Evolutionary conservation across 2,888 invertebrate genomes (phyloP).

Genomic region (Scaptomyza tumidula): DNA sequence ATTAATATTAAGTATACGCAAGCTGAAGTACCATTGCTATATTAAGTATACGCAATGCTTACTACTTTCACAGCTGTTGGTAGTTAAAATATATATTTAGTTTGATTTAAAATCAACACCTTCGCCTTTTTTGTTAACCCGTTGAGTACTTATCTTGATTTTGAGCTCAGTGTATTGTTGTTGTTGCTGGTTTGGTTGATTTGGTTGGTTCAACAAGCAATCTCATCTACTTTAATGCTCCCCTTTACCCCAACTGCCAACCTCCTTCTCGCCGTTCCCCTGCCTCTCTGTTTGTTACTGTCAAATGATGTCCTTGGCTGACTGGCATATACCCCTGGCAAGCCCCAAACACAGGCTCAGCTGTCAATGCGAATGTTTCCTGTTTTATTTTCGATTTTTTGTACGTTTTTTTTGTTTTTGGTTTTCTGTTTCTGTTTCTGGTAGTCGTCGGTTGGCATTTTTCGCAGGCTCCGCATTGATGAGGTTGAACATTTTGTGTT

Average conservation of each 20-base stretch:
- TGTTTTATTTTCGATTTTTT: conserved; percentile 3
- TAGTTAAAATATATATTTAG: neutral
- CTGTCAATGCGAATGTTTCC: conserved; percentile 51
- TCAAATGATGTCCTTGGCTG: conserved; percentile 38
- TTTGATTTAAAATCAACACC: neutral
- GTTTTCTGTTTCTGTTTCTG: neutral
- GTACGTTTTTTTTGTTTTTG: neutral
- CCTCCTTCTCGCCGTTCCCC: neutral
- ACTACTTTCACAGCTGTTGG: no score
- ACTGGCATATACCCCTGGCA: neutral
- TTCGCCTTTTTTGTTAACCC: neutral
- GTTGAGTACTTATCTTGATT: conserved; percentile 1
- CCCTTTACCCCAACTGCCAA: neutral
- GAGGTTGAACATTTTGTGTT: conserved; percentile 46
- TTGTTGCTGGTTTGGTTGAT: neutral
- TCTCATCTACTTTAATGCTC: conserved; percentile 20
- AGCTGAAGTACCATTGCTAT: neutral
- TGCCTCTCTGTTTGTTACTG: conserved; percentile 17
- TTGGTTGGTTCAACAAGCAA: conserved; percentile 16
- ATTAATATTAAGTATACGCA: no score
- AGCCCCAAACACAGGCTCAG: conserved; percentile 40
- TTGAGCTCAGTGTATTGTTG: conserved; percentile 22
- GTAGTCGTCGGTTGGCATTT: conserved; percentile 30
- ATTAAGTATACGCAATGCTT: neutral
- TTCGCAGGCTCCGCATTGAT: conserved; percentile 41